phyloP scores from a whole-genome alignment of 2,797 vertebrate species.

The Premnoplex brunnescens region DNA sequence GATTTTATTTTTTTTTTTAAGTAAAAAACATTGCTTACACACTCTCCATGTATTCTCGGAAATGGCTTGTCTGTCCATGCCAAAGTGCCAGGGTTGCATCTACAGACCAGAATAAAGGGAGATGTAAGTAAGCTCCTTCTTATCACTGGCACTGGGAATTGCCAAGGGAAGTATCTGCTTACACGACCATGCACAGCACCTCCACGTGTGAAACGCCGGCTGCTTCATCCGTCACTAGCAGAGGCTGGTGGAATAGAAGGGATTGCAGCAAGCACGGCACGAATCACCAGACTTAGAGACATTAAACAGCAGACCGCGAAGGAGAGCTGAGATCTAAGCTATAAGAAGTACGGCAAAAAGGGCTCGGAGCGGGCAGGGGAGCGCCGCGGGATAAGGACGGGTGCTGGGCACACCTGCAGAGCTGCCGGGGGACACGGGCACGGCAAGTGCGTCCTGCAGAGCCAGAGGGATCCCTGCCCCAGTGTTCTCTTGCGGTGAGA shows the following conservation, averaged over 20 bases:
- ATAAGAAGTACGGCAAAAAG: rapidly evolving
- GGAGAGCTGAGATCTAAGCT: neutral
- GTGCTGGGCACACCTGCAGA: neutral
- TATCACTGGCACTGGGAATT: neutral
- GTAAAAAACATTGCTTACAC: neutral
- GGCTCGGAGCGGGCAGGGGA: neutral
- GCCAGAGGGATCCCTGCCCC: rapidly evolving
- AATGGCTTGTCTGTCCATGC: neutral
- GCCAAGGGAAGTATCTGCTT: neutral
- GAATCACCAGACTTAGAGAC: neutral
- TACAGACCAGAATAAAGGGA: neutral
- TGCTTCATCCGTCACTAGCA: neutral
- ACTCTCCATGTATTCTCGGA: neutral
- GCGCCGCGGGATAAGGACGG: neutral
- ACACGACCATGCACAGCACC: neutral
- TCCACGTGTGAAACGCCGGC: neutral
- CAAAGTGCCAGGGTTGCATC: neutral
- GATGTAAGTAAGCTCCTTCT: neutral
- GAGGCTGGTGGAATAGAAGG: neutral
- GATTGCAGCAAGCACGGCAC: neutral
- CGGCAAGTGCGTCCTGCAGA: rapidly evolving
- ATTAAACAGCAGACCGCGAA: neutral
- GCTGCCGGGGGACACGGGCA: neutral
- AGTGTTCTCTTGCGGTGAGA: rapidly evolving
- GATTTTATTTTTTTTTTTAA: neutral